Evolutionary conservation across 2,888 invertebrate species (phyloP).

Genomic region (Acronicta leporina): DNA sequence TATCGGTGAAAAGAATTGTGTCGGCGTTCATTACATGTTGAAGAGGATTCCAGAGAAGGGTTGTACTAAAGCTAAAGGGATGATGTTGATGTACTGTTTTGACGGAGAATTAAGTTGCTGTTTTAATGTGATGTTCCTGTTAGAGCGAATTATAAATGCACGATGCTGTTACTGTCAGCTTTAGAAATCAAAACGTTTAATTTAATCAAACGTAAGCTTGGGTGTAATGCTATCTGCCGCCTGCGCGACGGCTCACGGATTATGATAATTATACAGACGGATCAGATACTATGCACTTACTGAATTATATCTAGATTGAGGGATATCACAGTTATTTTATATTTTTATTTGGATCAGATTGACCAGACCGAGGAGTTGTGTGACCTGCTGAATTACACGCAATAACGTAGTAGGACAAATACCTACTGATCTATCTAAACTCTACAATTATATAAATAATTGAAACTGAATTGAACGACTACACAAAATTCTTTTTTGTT

Average conservation of each 20-base stretch:
- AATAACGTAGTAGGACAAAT: neutral
- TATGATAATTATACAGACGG: conserved; percentile 30
- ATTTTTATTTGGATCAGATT: too few species aligned
- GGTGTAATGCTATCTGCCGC: conserved; percentile 17
- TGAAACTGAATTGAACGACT: too few species aligned
- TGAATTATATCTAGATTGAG: too few species aligned
- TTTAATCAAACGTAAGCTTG: conserved; percentile 39
- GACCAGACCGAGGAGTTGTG: neutral
- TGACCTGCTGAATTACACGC: neutral
- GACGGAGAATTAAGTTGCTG: conserved; percentile 25
- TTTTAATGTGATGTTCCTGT: conserved; percentile 18
- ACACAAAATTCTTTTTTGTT: too few species aligned
- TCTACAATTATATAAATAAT: too few species aligned
- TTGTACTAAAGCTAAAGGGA: conserved; percentile 7
- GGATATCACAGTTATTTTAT: neutral
- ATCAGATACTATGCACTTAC: conserved; percentile 21
- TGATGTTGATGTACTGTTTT: conserved; percentile 28
- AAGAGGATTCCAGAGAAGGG: conserved; percentile 18
- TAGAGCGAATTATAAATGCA: conserved; percentile 14
- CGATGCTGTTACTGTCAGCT: conserved; percentile 3
- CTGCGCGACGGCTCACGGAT: conserved; percentile 21
- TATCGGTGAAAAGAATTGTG: conserved; percentile 15
- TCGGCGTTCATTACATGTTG: conserved; percentile 35
- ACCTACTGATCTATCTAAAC: neutral
- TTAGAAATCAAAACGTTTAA: conserved; percentile 19